phyloP scores from a whole-genome alignment of 2,113 vertebrate species.

The Synodontis membranacea region DNA sequence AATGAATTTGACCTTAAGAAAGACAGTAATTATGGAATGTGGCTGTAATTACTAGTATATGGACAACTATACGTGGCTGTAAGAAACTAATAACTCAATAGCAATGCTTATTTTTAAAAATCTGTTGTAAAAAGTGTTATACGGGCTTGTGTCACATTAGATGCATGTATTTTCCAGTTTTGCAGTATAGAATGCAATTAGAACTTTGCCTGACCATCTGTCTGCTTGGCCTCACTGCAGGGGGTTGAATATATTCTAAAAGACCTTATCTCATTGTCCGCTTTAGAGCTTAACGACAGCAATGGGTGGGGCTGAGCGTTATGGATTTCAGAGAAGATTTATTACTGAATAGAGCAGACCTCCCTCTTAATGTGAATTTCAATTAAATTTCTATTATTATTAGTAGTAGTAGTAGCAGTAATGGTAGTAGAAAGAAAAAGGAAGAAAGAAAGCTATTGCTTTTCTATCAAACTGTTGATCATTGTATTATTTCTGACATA shows the following conservation, averaged over 20 bases:
- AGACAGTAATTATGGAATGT: neutral
- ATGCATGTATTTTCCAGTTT: conserved; percentile 47
- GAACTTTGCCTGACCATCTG: conserved; percentile 68
- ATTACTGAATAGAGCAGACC: neutral
- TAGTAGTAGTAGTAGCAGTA: neutral
- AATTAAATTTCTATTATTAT: neutral
- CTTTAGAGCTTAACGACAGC: conserved; percentile 48
- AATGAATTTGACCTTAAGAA: neutral
- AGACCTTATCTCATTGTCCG: conserved; percentile 55
- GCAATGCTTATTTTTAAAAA: neutral
- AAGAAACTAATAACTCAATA: neutral
- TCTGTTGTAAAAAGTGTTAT: neutral
- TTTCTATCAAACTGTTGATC: neutral
- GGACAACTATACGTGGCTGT: too few relatives aligned
- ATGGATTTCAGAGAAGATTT: conserved; percentile 1
- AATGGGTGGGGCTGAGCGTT: conserved; percentile 33
- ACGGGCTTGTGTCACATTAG: neutral
- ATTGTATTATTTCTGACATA: neutral
- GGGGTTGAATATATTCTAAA: conserved; percentile 61
- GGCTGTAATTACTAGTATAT: too few relatives aligned
- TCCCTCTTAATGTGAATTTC: neutral
- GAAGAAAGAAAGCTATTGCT: too few relatives aligned
- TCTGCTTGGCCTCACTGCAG: conserved; percentile 58
- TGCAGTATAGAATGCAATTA: conserved; percentile 45
- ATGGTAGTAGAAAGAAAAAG: neutral